phyloP scores from a whole-genome alignment of 1,140 invertebrate genomes.

The Danaus plexippus region DNA sequence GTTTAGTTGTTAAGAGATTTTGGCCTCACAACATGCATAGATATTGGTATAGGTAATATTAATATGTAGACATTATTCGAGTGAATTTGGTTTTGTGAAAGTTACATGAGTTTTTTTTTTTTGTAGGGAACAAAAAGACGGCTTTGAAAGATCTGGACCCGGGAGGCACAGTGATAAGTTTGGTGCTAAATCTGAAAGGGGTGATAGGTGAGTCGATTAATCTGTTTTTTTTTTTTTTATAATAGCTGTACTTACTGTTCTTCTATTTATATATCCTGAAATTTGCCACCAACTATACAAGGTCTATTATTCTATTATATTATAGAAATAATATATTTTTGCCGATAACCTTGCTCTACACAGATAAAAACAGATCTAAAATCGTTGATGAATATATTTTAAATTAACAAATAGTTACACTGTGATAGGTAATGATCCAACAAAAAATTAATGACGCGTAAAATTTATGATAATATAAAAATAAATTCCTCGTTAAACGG shows the following conservation, averaged over 20 bases:
- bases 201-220: constrained; percentile 39
- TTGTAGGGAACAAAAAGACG: constrained; percentile 45
- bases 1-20: constrained; percentile 33
- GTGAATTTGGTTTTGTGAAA: constrained; percentile 9
- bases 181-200: constrained; percentile 43
- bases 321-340: too few relatives aligned
- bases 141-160: constrained; percentile 51
- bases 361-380: too few relatives aligned
- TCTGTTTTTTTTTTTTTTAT: constrained; percentile 4
- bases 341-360: too few relatives aligned
- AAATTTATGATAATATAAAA: too few relatives aligned
- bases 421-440: too few relatives aligned
- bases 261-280: not conserved
- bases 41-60: constrained; percentile 30
- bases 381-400: too few relatives aligned
- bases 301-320: too few relatives aligned
- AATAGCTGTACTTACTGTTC: not conserved
- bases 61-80: constrained; percentile 3
- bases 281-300: too few relatives aligned
- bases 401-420: too few relatives aligned
- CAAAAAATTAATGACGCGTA: too few relatives aligned
- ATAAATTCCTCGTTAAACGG: too few relatives aligned
- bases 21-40: constrained; percentile 47
- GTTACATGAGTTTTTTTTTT: constrained; percentile 12
- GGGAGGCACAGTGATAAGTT: constrained; percentile 56